Conservation (phyloP, 1,140 invertebrate genomes). For the Drosophila sp. region DNA sequence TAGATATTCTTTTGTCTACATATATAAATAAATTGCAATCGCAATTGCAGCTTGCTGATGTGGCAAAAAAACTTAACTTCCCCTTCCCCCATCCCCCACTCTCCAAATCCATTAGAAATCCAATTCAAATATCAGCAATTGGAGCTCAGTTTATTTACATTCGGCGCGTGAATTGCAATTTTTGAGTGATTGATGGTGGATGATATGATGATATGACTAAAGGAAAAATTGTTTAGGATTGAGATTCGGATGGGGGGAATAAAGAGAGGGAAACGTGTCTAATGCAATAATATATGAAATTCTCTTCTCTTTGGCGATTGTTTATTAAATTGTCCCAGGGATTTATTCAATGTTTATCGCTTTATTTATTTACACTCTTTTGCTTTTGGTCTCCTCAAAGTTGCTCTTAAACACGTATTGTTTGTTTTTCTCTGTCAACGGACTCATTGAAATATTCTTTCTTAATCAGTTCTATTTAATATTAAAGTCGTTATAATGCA, state of each 20-base stretch:
- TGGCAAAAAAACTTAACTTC: conserved; percentile 15
- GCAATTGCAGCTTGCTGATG: conserved; percentile 37
- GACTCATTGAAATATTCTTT: too few species aligned
- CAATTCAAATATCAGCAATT: conserved; percentile 41
- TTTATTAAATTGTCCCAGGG: too few species aligned
- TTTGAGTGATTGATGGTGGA: conserved; percentile 24
- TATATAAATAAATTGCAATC: conserved; percentile 45
- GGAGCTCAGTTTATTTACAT: conserved; percentile 33
- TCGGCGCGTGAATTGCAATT: conserved; percentile 23
- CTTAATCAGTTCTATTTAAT: too few species aligned
- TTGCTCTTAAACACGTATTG: not conserved
- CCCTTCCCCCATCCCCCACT: too few species aligned
- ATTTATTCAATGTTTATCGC: not conserved
- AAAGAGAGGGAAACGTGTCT: too few species aligned
- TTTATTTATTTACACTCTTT: conserved; percentile 2
- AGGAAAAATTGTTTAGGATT: not conserved
- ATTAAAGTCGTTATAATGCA: too few species aligned
- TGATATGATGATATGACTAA: too few species aligned
- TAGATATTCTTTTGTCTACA: conserved; percentile 16
- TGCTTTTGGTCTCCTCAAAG: not conserved
- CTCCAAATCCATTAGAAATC: conserved; percentile 10
- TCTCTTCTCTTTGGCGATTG: too few species aligned
- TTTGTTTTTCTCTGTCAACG: not conserved
- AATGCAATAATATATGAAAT: not conserved
- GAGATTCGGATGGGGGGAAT: not conserved